Conservation (phyloP, 2,113 vertebrate genomes). For the Antechinus flavipes region DNA sequence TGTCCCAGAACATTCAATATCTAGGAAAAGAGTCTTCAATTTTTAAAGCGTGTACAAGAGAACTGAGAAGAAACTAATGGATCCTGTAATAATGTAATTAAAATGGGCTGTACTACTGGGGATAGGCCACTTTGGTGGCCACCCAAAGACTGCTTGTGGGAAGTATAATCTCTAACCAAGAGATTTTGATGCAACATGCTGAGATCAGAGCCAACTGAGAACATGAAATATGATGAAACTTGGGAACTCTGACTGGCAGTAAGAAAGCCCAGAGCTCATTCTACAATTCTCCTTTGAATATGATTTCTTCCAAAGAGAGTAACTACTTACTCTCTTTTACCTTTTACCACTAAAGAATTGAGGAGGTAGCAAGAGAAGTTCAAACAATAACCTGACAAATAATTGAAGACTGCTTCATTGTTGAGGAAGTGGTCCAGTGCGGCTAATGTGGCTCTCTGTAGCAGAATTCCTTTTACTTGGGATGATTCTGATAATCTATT, state of each 20-base stretch:
- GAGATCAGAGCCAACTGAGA: neutral
- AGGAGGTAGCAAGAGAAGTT: neutral
- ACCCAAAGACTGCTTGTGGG: neutral
- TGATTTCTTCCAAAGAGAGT: neutral
- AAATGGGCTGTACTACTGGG: neutral
- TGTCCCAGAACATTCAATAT: neutral
- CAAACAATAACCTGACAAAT: neutral
- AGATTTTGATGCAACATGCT: neutral
- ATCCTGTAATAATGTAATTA: neutral
- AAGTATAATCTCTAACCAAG: neutral
- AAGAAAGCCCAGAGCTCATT: neutral
- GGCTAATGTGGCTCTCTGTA: no score
- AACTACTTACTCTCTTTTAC: no score
- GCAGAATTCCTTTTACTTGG: no score
- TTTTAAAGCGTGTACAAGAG: neutral
- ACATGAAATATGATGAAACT: neutral
- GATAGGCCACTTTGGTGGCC: no score
- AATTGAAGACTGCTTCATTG: neutral
- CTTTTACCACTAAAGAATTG: neutral
- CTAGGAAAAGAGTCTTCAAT: neutral
- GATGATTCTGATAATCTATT: no score
- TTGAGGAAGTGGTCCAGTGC: no score
- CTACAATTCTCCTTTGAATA: neutral
- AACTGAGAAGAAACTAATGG: neutral
- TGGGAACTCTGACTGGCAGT: neutral